Evolutionary conservation across 2,113 vertebrate species (phyloP), one percentile per base, ranked within the genome.

Genomic region (Euleptes europaea): DNA sequence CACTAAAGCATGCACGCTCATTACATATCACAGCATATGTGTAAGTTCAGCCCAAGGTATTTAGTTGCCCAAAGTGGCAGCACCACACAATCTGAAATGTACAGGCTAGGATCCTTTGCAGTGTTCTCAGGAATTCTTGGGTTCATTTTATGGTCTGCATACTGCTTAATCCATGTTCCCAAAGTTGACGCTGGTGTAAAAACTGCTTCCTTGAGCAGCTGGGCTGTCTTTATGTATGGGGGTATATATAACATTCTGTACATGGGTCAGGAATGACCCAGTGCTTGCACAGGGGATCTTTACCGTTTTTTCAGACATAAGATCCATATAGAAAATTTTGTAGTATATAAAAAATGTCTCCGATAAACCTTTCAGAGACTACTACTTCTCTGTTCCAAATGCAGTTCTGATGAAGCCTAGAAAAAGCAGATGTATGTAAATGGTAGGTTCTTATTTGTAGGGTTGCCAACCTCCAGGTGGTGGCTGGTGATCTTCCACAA

Each of bases 361-460:
- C 0, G 19, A 44, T 42, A 33, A 74, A 13, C 14, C 44, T 19
- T 35, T 0, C 35, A 3, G 26, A 2, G 80, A 33, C 0, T 83
- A 63, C 0, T 19, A 80, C 71, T 76, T 26, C 17, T 71, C 42
- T 33, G 0, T 7, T 35, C n/a, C 28, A 17, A 49, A 0, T 47
- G 0, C 1, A 26, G 11, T 72, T 8, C 31, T 65, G 15, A 77
- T 65, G 11, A 31, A 44, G 11, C 17, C 1, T 71, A 51, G 11
- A 1, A 23, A 21, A 1, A 17, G 54, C 74, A 90, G 78, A 85
- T 63, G 66, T 60, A 84, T 42, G 65, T 40, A 67, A 77, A 17
- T 74, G 19, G 74, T 80, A 2, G 0, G 12, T 6, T 49, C 26
- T 51, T 15, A 1, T 2, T 38, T 31, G 49, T n/a, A n/a, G n/a